These are phyloP conservation scores for Epistrophe grossulariae DNA, from an alignment of 2,888 invertebrate genomes.

Conservation along the genomic window DNA sequence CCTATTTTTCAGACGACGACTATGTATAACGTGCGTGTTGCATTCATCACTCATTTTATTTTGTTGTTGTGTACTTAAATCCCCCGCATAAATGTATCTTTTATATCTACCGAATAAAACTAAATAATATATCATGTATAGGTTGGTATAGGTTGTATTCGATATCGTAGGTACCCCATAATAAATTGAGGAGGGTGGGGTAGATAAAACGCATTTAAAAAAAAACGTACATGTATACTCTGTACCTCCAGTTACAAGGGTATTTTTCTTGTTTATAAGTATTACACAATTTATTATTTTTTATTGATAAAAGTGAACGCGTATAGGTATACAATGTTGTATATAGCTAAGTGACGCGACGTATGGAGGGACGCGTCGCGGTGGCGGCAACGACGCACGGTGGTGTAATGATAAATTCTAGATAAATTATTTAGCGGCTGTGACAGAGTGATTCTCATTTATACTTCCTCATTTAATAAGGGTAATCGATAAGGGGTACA, in stretches of 20 bases:
- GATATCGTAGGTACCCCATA: not conserved
- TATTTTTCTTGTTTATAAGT: slow-evolving; percentile 51
- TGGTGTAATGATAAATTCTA: slow-evolving; percentile 29
- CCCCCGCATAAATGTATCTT: slow-evolving; percentile 35
- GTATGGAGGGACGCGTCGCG: no score
- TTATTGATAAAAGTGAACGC: slow-evolving; percentile 23
- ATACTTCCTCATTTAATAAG: slow-evolving; percentile 56
- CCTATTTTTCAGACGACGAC: not conserved
- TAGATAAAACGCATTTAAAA: not conserved
- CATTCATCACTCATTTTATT: slow-evolving; percentile 6
- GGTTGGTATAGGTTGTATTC: no score
- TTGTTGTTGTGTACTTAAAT: slow-evolving; percentile 22
- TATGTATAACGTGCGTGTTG: slow-evolving; percentile 10
- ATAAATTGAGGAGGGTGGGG: slow-evolving; percentile 3
- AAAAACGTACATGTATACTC: not conserved
- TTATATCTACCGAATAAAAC: not conserved
- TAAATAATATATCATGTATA: not conserved
- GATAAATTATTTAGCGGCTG: slow-evolving; percentile 44
- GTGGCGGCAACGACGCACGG: not conserved
- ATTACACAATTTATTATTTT: slow-evolving; percentile 58
- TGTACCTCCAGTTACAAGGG: slow-evolving; percentile 45
- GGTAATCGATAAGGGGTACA: slow-evolving; percentile 57
- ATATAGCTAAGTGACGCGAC: not conserved
- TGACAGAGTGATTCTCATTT: slow-evolving; percentile 33
- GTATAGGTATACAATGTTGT: not conserved